phyloP scores from a whole-genome alignment of 2,888 invertebrate genomes.

The Drosophila paranaensis region DNA sequence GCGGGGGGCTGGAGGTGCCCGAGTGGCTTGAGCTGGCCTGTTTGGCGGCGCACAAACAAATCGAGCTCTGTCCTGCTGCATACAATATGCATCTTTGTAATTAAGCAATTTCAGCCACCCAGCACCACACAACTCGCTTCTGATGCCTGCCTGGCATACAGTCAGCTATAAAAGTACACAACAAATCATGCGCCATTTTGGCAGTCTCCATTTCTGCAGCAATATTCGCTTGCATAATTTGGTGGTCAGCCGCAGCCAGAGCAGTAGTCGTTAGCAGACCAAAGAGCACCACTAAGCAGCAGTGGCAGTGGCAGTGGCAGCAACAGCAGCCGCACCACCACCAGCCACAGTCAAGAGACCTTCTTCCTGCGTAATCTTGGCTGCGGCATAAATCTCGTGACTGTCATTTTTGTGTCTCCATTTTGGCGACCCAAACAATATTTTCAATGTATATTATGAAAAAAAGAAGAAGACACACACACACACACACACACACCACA shows the following conservation, averaged over 20 bases:
- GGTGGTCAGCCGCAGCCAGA: conserved; percentile 37
- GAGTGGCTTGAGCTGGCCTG: background rate
- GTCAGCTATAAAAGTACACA: conserved; percentile 69
- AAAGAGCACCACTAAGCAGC: conserved; percentile 17
- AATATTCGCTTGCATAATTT: conserved; percentile 74
- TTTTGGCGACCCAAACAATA: conserved; percentile 82
- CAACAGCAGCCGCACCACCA: conserved; percentile 3
- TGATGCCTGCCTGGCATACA: background rate
- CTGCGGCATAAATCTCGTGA: conserved; percentile 80
- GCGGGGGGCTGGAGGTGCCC: background rate
- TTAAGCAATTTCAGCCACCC: conserved; percentile 66
- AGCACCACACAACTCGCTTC: background rate
- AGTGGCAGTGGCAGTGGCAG: conserved; percentile 9
- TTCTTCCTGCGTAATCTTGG: conserved; percentile 75
- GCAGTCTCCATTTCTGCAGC: conserved; percentile 57
- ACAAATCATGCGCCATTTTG: conserved; percentile 81
- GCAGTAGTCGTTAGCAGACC: conserved; percentile 60
- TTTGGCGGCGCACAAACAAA: conserved; percentile 57
- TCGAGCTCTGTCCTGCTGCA: conserved; percentile 25
- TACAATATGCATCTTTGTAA: conserved; percentile 55
- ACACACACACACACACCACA: conserved; percentile 40
- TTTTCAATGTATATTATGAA: conserved; percentile 78
- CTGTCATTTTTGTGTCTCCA: conserved; percentile 83
- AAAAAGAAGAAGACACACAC: conserved; percentile 62
- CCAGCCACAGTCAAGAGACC: conserved; percentile 14